Evolutionary conservation across 2,888 invertebrate species (phyloP).

Genomic region (Dichetophora obliterata): DNA sequence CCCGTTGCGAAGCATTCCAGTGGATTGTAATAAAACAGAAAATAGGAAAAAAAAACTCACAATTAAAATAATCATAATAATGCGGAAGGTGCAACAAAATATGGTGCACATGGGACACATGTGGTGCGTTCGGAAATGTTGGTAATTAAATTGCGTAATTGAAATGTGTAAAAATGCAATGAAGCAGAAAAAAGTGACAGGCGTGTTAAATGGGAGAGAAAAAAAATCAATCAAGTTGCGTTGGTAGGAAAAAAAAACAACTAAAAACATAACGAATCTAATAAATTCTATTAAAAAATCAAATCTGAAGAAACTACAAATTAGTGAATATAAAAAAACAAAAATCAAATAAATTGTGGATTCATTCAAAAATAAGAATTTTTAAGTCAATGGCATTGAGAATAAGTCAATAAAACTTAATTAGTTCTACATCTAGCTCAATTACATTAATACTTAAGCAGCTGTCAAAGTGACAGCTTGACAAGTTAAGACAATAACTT

Average conservation of each 20-base stretch:
- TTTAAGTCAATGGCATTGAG: neutral
- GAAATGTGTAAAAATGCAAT: constrained; percentile 12
- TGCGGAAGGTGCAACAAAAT: constrained; percentile 22
- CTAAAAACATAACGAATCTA: too few relatives aligned
- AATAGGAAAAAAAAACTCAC: too few relatives aligned
- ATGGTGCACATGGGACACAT: constrained; percentile 15
- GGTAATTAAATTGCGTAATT: constrained; percentile 28
- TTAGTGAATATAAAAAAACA: neutral
- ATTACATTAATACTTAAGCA: neutral
- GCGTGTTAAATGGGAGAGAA: neutral
- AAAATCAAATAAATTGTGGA: neutral
- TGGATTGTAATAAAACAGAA: neutral
- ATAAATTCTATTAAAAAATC: too few relatives aligned
- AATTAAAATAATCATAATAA: neutral
- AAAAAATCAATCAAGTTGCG: neutral
- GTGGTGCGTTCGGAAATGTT: constrained; percentile 29
- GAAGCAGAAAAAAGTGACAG: constrained; percentile 8
- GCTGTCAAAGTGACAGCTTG: constrained; percentile 2
- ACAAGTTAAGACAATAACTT: neutral
- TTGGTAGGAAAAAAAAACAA: neutral
- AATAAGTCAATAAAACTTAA: neutral
- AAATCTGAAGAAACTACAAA: neutral
- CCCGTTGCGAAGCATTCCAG: constrained; percentile 35
- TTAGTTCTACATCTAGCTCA: neutral
- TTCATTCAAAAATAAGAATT: neutral